Conservation (phyloP, 2,888 invertebrate genomes). For the Xanthia togata region DNA sequence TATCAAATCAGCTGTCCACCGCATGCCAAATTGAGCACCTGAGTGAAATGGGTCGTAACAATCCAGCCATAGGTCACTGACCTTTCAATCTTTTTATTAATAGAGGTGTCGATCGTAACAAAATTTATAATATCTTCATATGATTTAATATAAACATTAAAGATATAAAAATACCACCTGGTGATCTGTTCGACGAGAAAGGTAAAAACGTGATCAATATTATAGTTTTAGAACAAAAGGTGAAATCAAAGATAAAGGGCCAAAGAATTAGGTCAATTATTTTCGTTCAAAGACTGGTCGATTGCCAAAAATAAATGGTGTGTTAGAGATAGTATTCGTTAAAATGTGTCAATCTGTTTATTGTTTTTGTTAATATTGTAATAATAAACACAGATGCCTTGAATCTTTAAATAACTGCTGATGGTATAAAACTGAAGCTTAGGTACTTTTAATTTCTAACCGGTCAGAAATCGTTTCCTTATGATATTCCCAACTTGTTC, state of each 20-base stretch:
- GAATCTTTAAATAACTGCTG: slow-evolving; percentile 2
- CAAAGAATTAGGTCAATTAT: slow-evolving; percentile 48
- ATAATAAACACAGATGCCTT: slow-evolving; percentile 11
- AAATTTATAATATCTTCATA: not conserved
- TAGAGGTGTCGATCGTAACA: slow-evolving; percentile 7
- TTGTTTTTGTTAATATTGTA: slow-evolving; percentile 25
- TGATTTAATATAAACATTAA: slow-evolving; percentile 31
- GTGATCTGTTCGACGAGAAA: not conserved
- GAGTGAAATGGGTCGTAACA: slow-evolving; percentile 47
- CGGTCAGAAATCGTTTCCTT: not conserved
- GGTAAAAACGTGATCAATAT: not conserved
- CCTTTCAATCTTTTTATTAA: slow-evolving; percentile 39
- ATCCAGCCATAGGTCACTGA: slow-evolving; percentile 44
- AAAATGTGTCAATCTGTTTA: slow-evolving; percentile 48
- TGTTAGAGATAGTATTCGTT: slow-evolving; percentile 23
- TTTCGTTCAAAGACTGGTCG: slow-evolving; percentile 44
- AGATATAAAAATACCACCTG: slow-evolving; percentile 1
- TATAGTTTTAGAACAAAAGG: slow-evolving; percentile 26
- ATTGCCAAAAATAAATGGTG: slow-evolving; percentile 37
- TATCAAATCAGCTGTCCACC: slow-evolving; percentile 1
- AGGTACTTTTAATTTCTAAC: not conserved
- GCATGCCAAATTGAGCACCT: slow-evolving; percentile 13
- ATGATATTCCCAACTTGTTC: too few species aligned
- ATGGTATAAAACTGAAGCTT: not conserved
- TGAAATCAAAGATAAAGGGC: slow-evolving; percentile 32